Evolutionary conservation across 2,888 invertebrate species (phyloP).

Genomic region (Chrysolina haemoptera): DNA sequence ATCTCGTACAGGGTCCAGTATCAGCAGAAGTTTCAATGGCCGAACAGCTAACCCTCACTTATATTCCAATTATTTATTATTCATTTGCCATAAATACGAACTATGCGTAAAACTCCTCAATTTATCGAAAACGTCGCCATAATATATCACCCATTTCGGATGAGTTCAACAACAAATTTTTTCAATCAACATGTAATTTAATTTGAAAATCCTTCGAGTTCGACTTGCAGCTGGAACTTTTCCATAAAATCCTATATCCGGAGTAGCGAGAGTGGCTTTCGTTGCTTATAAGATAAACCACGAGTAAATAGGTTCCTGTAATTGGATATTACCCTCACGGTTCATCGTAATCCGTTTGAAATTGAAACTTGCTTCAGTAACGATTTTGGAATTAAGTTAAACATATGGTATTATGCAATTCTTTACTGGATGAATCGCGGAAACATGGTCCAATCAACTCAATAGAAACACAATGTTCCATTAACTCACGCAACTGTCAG

Average conservation of each 20-base stretch:
- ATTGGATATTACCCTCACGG: slow-evolving; percentile 45
- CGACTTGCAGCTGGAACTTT: slow-evolving; percentile 20
- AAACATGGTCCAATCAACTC: neutral
- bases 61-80: too few species aligned
- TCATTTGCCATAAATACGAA: too few species aligned
- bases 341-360: slow-evolving; percentile 43
- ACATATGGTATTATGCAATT: slow-evolving; percentile 23
- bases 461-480: too few species aligned
- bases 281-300: slow-evolving; percentile 35
- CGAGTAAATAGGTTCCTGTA: slow-evolving; percentile 43
- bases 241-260: slow-evolving; percentile 17
- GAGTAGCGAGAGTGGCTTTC: slow-evolving; percentile 25
- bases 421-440: neutral
- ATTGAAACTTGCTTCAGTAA: slow-evolving; percentile 40
- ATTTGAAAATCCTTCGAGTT: slow-evolving; percentile 19
- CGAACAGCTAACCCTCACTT: too few species aligned
- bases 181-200: slow-evolving; percentile 8
- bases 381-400: neutral
- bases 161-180: neutral
- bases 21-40: too few species aligned
- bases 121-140: too few species aligned
- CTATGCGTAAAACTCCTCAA: too few species aligned
- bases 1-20: too few species aligned
- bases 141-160: neutral
- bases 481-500: too few species aligned